Percentiles rank a stretch among this genome's conserved stretches.
Evolutionary conservation across 2,888 invertebrate genomes (phyloP).

Genomic region (Graphium colonna): DNA sequence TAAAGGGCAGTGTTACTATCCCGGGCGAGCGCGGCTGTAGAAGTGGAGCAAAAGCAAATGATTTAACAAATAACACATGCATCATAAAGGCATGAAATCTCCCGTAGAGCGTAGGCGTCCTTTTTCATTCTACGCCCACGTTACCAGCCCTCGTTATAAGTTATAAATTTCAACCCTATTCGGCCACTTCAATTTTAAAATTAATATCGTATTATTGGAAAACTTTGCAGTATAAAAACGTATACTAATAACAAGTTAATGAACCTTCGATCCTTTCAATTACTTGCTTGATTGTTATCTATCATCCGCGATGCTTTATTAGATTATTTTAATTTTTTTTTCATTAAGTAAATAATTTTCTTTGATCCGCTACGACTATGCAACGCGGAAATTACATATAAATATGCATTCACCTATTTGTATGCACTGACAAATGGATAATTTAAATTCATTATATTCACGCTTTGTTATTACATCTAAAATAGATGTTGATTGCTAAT

Average conservation of each 20-base stretch:
- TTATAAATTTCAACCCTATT: neutral
- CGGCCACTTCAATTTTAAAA: neutral
- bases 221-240: too few relatives aligned
- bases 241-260: too few relatives aligned
- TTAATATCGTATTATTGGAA: neutral
- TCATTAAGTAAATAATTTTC: too few relatives aligned
- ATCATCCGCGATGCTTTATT: too few relatives aligned
- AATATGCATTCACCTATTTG: neutral
- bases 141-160: neutral
- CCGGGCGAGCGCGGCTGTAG: too few relatives aligned
- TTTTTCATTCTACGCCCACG: conserved; percentile 6
- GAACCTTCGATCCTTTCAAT: too few relatives aligned
- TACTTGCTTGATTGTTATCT: too few relatives aligned
- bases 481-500: too few relatives aligned
- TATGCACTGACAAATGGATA: neutral
- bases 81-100: neutral
- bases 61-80: neutral
- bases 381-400: neutral
- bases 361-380: too few relatives aligned
- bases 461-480: neutral
- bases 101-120: conserved; percentile 6
- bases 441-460: neutral
- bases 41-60: too few relatives aligned
- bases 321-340: too few relatives aligned
- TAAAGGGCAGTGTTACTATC: too few relatives aligned